Evolutionary conservation across 2,888 invertebrate genomes (phyloP).

Genomic region (Cephus runcator): DNA sequence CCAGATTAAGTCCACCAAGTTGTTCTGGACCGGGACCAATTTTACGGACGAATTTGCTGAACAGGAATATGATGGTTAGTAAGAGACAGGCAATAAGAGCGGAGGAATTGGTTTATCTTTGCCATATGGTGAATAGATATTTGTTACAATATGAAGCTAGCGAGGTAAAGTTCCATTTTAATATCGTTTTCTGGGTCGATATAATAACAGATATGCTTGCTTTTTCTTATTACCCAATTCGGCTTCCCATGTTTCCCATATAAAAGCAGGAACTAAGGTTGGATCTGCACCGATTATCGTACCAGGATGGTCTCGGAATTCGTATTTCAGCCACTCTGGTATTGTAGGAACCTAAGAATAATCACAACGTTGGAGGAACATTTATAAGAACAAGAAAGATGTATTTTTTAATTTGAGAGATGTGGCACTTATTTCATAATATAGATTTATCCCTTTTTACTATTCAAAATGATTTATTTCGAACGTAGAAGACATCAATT

Average conservation of each 20-base stretch:
- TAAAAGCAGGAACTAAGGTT: constrained; percentile 74
- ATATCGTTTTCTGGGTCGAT: background rate
- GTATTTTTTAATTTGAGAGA: background rate
- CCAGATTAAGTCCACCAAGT: constrained; percentile 86
- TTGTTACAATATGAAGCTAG: background rate
- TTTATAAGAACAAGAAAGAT: background rate
- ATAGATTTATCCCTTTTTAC: background rate
- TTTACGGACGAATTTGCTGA: constrained; percentile 65
- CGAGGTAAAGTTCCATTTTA: background rate
- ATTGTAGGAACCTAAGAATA: constrained; percentile 66
- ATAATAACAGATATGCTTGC: background rate
- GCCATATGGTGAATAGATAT: background rate
- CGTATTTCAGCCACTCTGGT: constrained; percentile 74
- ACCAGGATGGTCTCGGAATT: constrained; percentile 59
- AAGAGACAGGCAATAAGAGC: background rate
- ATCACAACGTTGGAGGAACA: background rate
- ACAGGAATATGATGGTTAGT: constrained; percentile 2
- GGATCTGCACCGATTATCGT: constrained; percentile 81
- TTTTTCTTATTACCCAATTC: constrained; percentile 63
- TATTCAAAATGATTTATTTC: background rate
- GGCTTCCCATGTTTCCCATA: constrained; percentile 72
- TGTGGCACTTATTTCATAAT: background rate
- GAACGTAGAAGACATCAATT: too few species aligned
- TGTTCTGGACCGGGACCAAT: constrained; percentile 71
- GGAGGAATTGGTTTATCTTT: too few species aligned